phyloP scores from a whole-genome alignment of 2,113 vertebrate species.

The Xiphophorus hellerii region DNA sequence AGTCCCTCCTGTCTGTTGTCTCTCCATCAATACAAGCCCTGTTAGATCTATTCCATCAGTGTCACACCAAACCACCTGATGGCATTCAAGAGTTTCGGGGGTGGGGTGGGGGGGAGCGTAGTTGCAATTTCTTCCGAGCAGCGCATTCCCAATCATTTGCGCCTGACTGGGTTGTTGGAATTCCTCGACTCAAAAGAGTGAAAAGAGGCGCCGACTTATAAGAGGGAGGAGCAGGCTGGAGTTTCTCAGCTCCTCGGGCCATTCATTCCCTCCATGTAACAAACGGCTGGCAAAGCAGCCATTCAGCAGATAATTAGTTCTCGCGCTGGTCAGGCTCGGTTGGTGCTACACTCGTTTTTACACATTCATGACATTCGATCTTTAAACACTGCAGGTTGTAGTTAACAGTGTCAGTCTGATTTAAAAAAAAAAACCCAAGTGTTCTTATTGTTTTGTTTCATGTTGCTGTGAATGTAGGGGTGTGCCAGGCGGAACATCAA shows the following conservation, averaged over 20 bases:
- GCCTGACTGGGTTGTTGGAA: slow-evolving; percentile 80
- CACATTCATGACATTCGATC: slow-evolving; percentile 23
- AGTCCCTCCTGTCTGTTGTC: slow-evolving; percentile 10
- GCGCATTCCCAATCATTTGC: slow-evolving; percentile 80
- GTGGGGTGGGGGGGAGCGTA: slow-evolving; percentile 22
- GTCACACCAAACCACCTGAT: slow-evolving; percentile 14
- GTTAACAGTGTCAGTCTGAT: slow-evolving; percentile 19
- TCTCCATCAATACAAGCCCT: slow-evolving; percentile 20
- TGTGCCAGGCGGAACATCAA: slow-evolving; percentile 22
- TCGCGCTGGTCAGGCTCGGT: slow-evolving; percentile 18
- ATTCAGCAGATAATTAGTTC: slow-evolving; percentile 71
- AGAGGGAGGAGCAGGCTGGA: slow-evolving; percentile 9
- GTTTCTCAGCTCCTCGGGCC: slow-evolving; percentile 37
- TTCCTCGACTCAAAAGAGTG: slow-evolving; percentile 69
- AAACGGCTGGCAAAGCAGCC: slow-evolving; percentile 59
- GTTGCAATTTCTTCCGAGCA: slow-evolving; percentile 60
- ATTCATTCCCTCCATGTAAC: slow-evolving; percentile 56
- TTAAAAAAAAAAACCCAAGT: not conserved
- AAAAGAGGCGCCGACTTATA: slow-evolving; percentile 60
- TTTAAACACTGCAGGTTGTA: slow-evolving; percentile 4
- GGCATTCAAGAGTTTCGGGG: not conserved
- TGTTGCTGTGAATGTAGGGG: slow-evolving; percentile 18
- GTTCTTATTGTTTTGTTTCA: slow-evolving; percentile 18
- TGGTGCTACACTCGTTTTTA: slow-evolving; percentile 32
- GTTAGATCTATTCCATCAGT: slow-evolving; percentile 31